These are phyloP conservation scores for Microcebus griseorufus DNA, from an alignment of 2,113 vertebrate genomes.

Conservation along the genomic window DNA sequence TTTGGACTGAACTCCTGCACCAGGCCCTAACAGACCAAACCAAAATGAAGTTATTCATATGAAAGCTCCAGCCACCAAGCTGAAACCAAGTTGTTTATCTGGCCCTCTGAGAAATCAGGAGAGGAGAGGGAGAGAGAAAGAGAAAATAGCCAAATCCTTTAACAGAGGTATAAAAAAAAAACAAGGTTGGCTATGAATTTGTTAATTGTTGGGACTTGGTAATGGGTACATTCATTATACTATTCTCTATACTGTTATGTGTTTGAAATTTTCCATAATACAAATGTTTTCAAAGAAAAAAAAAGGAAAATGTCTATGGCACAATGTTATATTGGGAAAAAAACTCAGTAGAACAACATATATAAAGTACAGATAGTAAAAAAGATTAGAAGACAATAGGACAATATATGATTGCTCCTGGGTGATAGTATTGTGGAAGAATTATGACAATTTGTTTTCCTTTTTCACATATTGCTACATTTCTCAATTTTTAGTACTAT, in stretches of 20 bases:
- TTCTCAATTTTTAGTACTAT: not conserved
- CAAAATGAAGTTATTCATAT: not conserved
- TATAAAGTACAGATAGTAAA: not conserved
- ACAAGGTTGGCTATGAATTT: not conserved
- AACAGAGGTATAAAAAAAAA: not conserved
- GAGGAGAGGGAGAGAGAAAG: no score
- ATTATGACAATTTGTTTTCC: not conserved
- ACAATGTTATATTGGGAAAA: not conserved
- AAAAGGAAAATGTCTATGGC: not conserved
- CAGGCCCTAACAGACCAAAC: not conserved
- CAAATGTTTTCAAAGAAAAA: not conserved
- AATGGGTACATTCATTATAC: not conserved
- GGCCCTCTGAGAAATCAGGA: not conserved
- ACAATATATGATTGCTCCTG: not conserved
- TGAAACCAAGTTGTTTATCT: not conserved
- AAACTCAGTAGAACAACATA: not conserved
- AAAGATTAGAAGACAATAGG: not conserved
- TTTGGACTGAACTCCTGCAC: not conserved
- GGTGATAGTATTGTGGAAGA: not conserved
- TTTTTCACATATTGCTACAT: not conserved
- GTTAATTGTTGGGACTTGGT: not conserved
- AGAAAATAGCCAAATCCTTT: not conserved
- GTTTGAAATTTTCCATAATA: not conserved
- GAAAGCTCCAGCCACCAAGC: not conserved
- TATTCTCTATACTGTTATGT: not conserved